Evolutionary conservation across 2,888 invertebrate species (phyloP).

Genomic region (Hirudinaria manillensis): DNA sequence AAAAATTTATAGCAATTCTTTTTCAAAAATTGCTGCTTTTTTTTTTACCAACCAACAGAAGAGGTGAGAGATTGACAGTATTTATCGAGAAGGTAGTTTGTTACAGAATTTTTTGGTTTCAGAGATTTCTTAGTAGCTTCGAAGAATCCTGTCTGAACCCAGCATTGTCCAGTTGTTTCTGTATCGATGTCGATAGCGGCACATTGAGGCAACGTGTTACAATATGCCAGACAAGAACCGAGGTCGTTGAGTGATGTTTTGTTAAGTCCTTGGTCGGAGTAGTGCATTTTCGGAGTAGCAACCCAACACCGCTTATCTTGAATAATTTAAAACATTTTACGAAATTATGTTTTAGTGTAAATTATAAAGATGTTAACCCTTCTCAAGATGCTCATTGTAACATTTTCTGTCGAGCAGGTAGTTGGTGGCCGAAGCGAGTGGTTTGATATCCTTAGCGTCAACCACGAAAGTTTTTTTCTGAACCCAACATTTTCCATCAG

Average conservation of each 20-base stretch:
- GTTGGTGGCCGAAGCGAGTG: background rate
- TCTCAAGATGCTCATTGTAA: background rate
- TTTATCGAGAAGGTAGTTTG: conserved; percentile 1
- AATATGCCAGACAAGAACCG: background rate
- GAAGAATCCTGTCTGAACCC: background rate
- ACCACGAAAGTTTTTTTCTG: background rate
- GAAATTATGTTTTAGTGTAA: background rate
- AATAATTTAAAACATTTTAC: background rate
- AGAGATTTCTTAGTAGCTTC: background rate
- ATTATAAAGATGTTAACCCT: background rate
- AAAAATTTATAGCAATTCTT: too few species aligned
- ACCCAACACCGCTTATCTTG: conserved; percentile 4
- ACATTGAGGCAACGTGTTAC: conserved; percentile 4
- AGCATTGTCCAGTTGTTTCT: background rate
- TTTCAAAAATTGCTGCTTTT: background rate
- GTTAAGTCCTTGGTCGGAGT: background rate
- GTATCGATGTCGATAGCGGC: background rate
- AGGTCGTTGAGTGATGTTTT: background rate
- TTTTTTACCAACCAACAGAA: background rate
- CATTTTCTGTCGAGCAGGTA: background rate
- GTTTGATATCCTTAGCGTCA: background rate
- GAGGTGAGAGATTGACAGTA: background rate
- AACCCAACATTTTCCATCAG: background rate
- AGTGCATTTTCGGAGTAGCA: conserved; percentile 1
- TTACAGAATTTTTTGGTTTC: background rate